Evolutionary conservation across 2,797 vertebrate genomes (phyloP), one percentile per base, ranked within the genome.

Genomic region (Acipenser ruthenus): DNA sequence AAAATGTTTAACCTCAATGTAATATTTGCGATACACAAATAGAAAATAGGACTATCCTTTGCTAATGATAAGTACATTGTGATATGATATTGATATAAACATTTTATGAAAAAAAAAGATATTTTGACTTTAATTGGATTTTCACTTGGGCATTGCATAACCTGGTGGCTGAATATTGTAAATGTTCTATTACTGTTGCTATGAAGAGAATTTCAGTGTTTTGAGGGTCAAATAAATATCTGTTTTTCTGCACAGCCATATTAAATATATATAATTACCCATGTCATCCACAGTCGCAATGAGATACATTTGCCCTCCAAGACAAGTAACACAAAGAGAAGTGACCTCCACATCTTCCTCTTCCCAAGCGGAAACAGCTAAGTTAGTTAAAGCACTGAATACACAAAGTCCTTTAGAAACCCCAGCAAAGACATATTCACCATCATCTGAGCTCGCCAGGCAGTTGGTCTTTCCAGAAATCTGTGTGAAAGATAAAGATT

Each of bases 211-310:
- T 37, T 37, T 37, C 23, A 37, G 23, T 37, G 23, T 37, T 37
- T 37, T 37, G 23, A 37, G 4, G 23, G 23, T 37, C 2, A 37
- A 37, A 37, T 37, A 37, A 37, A 37, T 37, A 37, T 37, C 23
- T 37, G 23, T 23, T 37, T 3, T 37, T 37, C 23, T 37, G 23
- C 23, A 37, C 23, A 37, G 23, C 23, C 23, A 37, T 37, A 37
- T 10, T 3, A 23, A 10, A 47, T 11, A 8, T 10, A 62, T 10
- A 62, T 13, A 15, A 47, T 62, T 75, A 97, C 94, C 95, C 82
- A 89, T 92, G 67, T 96, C 91, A 86, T 97, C 95, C 77, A 94
- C 74, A 10, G 91, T 81, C 64, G 84, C 77, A 2, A 95, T 75
- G 37, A 93, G 71, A 0, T 91, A 87, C 47, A 71, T 49, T 1